Percentiles rank a stretch among this genome's conserved stretches.
These are phyloP conservation scores for Netelia melanura DNA, from an alignment of 2,888 invertebrate genomes.

Conservation along the genomic window DNA sequence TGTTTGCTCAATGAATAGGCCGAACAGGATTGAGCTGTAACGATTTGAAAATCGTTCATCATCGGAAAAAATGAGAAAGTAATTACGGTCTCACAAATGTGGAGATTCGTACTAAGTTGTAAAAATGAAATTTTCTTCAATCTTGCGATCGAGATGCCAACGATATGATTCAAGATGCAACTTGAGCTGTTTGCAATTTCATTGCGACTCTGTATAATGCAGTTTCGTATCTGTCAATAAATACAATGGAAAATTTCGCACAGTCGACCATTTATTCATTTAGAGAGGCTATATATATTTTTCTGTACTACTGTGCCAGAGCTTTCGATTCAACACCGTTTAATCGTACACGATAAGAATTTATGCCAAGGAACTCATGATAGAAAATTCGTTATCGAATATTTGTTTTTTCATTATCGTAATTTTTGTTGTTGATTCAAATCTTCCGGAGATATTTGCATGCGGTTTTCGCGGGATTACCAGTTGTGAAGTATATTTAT, in stretches of 20 bases:
- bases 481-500: not conserved
- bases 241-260: not conserved
- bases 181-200: not conserved
- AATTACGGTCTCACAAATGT: not conserved
- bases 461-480: not conserved
- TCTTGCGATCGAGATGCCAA: not conserved
- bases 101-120: not conserved
- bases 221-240: not conserved
- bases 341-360: not conserved
- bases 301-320: slow-evolving; percentile 1
- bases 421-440: not conserved
- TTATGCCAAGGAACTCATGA: not conserved
- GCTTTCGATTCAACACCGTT: not conserved
- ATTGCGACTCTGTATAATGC: not conserved
- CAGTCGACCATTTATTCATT: not conserved
- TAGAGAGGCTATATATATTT: not conserved
- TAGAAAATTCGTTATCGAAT: slow-evolving; percentile 29
- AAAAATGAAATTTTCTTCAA: not conserved
- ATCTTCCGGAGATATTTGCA: not conserved
- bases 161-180: not conserved
- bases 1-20: not conserved
- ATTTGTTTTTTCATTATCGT: not conserved
- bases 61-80: not conserved
- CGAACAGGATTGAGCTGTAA: not conserved
- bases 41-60: not conserved